Evolutionary conservation across 2,113 vertebrate species (phyloP).

Genomic region (Meles meles): DNA sequence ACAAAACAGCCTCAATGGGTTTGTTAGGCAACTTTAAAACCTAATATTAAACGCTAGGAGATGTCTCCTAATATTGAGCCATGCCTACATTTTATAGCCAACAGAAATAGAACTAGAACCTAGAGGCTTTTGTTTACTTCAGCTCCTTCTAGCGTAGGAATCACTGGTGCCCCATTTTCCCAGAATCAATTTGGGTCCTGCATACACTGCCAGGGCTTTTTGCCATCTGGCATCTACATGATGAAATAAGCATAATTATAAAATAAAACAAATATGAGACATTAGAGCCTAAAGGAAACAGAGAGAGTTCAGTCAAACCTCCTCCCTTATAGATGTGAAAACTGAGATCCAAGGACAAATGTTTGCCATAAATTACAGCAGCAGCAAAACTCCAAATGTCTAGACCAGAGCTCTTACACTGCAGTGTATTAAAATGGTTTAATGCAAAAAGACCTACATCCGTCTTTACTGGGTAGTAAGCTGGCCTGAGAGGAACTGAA

Average conservation of each 20-base stretch:
- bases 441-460: not conserved
- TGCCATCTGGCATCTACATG: constrained; percentile 34
- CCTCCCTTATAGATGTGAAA: constrained; percentile 8
- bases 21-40: constrained; percentile 21
- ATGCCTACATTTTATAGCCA: not conserved
- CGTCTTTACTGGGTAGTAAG: not conserved
- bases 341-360: not conserved
- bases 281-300: not conserved
- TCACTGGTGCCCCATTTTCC: not conserved
- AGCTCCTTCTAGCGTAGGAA: not conserved
- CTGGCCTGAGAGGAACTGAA: not conserved
- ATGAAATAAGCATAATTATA: not conserved
- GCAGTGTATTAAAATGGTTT: not conserved
- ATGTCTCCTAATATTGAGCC: not conserved
- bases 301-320: not conserved
- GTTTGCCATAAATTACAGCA: not conserved
- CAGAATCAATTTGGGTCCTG: constrained; percentile 15
- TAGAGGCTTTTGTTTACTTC: not conserved
- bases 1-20: not conserved
- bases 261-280: constrained; percentile 42
- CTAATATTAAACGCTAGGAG: not conserved
- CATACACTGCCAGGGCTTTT: not conserved
- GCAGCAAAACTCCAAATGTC: not conserved
- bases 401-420: not conserved
- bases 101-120: not conserved